Evolutionary conservation across 2,888 invertebrate species (phyloP).

Genomic region (Drosophila glabriapex): DNA sequence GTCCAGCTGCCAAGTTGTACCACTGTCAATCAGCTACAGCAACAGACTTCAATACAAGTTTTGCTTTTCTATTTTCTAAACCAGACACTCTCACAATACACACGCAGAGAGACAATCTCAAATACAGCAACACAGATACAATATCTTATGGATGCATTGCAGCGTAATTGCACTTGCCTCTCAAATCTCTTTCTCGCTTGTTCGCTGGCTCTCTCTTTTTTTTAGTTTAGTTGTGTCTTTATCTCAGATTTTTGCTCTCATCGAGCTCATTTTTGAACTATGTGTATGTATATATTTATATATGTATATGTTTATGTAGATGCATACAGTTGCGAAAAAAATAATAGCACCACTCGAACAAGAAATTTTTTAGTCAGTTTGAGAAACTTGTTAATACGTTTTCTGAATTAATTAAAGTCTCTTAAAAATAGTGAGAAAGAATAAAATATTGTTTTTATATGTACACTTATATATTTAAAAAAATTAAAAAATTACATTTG

Average conservation of each 20-base stretch:
- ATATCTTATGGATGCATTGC: constrained; percentile 77
- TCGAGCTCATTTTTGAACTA: constrained; percentile 32
- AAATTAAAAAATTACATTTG: background rate
- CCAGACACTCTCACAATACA: constrained; percentile 23
- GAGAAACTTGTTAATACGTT: background rate
- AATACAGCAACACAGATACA: constrained; percentile 59
- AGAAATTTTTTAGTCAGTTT: background rate
- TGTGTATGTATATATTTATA: background rate
- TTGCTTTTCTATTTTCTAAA: constrained; percentile 38
- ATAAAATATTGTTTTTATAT: background rate
- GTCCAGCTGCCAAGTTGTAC: constrained; percentile 30
- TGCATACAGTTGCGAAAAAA: background rate
- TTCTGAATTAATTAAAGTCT: rapidly evolving
- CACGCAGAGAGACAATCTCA: constrained; percentile 9
- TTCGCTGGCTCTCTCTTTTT: constrained; percentile 7
- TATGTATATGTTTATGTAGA: background rate
- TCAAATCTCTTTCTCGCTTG: constrained; percentile 30
- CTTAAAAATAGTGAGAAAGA: background rate
- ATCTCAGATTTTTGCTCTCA: constrained; percentile 40
- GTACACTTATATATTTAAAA: background rate
- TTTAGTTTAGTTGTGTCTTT: constrained; percentile 11
- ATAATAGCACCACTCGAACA: background rate
- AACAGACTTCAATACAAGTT: constrained; percentile 50
- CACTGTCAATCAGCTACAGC: constrained; percentile 59
- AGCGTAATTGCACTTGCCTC: constrained; percentile 71